Percentiles rank a stretch among this genome's conserved stretches.
phyloP scores from a whole-genome alignment of 30 jellyfish, hydroid and myxozoan species.

The Nemopilema nomurai region DNA sequence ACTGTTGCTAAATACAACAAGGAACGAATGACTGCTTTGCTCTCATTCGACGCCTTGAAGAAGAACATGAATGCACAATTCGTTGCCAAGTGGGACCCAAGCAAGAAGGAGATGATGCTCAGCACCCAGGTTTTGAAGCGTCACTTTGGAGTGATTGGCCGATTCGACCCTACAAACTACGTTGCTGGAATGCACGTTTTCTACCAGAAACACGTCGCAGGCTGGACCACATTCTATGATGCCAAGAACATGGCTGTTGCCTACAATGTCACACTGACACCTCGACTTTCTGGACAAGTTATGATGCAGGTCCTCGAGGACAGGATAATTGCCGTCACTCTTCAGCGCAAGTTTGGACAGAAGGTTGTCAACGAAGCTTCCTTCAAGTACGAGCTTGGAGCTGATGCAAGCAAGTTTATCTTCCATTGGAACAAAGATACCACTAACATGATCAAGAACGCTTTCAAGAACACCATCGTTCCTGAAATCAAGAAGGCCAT shows the following conservation, averaged over 20 bases:
- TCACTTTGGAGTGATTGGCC: slow-evolving; percentile 68
- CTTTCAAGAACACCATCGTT: slow-evolving; percentile 36
- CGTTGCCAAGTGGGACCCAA: slow-evolving; percentile 76
- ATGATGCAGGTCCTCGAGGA: slow-evolving; percentile 77
- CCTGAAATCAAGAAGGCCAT: slow-evolving; percentile 48
- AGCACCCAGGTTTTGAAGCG: slow-evolving; percentile 68
- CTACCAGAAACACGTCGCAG: slow-evolving; percentile 77
- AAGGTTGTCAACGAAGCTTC: slow-evolving; percentile 79
- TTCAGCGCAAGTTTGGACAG: slow-evolving; percentile 71
- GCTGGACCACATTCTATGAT: slow-evolving; percentile 67
- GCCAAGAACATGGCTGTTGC: slow-evolving; percentile 73
- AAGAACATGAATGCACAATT: slow-evolving; percentile 67
- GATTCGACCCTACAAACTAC: slow-evolving; percentile 73
- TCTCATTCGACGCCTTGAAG: slow-evolving; percentile 67
- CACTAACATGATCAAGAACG: slow-evolving; percentile 48
- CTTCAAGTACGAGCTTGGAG: slow-evolving; percentile 70
- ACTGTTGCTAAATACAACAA: slow-evolving; percentile 70
- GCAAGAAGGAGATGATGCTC: slow-evolving; percentile 57
- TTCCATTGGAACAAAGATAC: slow-evolving; percentile 94
- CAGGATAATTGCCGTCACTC: slow-evolving; percentile 66
- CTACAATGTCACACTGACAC: slow-evolving; percentile 81
- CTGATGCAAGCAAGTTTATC: slow-evolving; percentile 70
- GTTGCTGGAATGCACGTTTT: slow-evolving; percentile 60
- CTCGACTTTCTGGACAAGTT: slow-evolving; percentile 72
- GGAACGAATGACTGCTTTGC: slow-evolving; percentile 50